Base-by-base conservation (phyloP, 53 echinoderm and acorn worm species). In the Mesocentrotus franciscanus region DNA sequence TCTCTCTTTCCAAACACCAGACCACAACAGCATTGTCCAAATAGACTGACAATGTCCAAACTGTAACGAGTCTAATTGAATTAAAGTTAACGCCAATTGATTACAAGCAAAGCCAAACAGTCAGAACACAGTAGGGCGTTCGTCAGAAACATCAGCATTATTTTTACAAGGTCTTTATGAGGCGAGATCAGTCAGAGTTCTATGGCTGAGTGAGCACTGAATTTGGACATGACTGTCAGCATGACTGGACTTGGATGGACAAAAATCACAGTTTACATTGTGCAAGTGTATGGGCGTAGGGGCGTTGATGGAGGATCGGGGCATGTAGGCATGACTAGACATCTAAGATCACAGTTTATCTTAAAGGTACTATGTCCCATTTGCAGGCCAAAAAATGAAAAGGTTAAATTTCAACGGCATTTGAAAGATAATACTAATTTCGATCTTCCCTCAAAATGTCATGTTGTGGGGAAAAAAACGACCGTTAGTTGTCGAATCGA, bases 11-110 rank as follows among this genome's bases (percentile, higher is more conserved):
- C 83, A 36, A 42, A 39, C 35, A 42, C 20, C 29, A 83, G 42
- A 83, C 42, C 17, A 83, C 42, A 2, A 18, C 83, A 39, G 83
- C 16, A 39, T 8, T 5, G 83, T 16, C 22, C 72, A 72, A 30
- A 24, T 35, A 12, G 30, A 76, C 7, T 39, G 81, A 81, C n/a
- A n/a, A 81, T 83, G 42, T 83, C 42, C 83, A 83, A 35, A 42
- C 36, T 83, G 42, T 83, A 83, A 83, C 39, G 42, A 42, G 83
- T 36, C 42, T 42, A 39, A 83, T 42, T 22, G 83, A 83, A 83
- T 83, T 83, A 18, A 83, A 83, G 83, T 83, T 83, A 83, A 83
- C 83, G 83, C 83, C 83, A 83, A 83, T 83, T 9, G 83, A 42
- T 42, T 83, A 39, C 0, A 83, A 83, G 42, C 17, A 36, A 83